Base-by-base conservation (phyloP, 2,797 vertebrate species). In the Pseudochaenichthys georgianus region DNA sequence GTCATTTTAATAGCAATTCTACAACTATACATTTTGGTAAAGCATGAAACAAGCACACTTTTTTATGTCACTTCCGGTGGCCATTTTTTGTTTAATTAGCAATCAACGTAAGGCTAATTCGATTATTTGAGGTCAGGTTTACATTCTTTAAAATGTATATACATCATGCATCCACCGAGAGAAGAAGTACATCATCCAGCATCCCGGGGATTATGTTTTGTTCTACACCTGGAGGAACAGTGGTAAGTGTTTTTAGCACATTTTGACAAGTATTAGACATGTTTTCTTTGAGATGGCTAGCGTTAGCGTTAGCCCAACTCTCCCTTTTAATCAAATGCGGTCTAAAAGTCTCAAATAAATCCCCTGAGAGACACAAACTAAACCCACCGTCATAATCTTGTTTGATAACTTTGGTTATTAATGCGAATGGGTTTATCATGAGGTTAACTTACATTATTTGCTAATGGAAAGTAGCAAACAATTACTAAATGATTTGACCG, bases 81-180 rank as follows among this genome's bases (percentile, higher is more conserved):
- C 45, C 71, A 67, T 78, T 9, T 78, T 38, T 74, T n/a, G 47
- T 57, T 52, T 9, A 21, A 34, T 11, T 9, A 0, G 28, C 13
- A 12, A 41, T 15, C 12, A 45, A 51, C 7, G 8, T 1, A 16
- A 47, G 2, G 46, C 16, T 47, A 7, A 47, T 8, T 47, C 5
- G 6, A 15, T 47, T 3, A 34, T 38, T 19, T 12, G 4, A n/a
- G 2, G 16, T 13, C 1, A 3, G 5, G 3, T 3, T 60, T 1
- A 46, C 28, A 9, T 15, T 31, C 13, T 45, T 4, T 53, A 0
- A 4, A 60, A 31, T 0, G 11, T 23, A 15, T 6, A 34, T 38
- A 34, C 34, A 38, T 38, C 34, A 7, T 6, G 34, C 34, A 38
- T 38, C 34, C 34, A 38, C 34, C 34, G 8, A 38, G 6, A 38